Conservation (phyloP, 2,888 invertebrate genomes). For the Drosophila affinis region DNA sequence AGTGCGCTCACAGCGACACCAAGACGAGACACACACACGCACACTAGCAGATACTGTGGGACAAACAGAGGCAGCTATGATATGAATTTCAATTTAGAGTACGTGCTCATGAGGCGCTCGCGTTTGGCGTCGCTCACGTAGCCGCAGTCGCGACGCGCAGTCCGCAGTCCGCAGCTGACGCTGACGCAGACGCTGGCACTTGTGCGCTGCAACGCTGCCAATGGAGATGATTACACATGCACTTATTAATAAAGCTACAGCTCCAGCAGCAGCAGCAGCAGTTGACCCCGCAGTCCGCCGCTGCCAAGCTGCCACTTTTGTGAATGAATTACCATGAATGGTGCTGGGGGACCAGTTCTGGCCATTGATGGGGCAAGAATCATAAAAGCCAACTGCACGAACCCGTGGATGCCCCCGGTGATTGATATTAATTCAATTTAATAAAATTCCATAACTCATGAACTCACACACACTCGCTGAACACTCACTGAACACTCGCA, state of each 20-base stretch:
- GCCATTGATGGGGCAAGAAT: constrained; percentile 2
- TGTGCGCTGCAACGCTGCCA: constrained; percentile 9
- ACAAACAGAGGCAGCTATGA: constrained; percentile 65
- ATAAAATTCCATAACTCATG: constrained; percentile 41
- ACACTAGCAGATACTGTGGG: constrained; percentile 16
- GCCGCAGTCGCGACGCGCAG: constrained; percentile 22
- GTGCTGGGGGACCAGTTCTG: background rate
- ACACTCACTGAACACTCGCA: no score
- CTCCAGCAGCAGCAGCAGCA: constrained; percentile 34
- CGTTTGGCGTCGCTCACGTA: constrained; percentile 65
- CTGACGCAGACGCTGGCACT: constrained; percentile 4
- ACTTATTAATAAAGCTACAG: constrained; percentile 54
- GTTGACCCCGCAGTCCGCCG: constrained; percentile 44
- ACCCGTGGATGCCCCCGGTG: constrained; percentile 8
- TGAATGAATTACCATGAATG: constrained; percentile 55
- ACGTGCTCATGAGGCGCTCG: constrained; percentile 69
- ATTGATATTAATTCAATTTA: constrained; percentile 55
- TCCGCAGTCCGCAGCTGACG: constrained; percentile 16
- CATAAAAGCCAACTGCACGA: constrained; percentile 44
- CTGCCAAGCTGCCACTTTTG: constrained; percentile 31
- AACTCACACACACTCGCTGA: background rate
- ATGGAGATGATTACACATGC: constrained; percentile 61
- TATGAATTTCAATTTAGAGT: constrained; percentile 71
- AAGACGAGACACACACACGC: constrained; percentile 23
- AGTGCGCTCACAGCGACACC: constrained; percentile 13